Evolutionary conservation across 2,888 invertebrate genomes (phyloP), one percentile per base, ranked within the genome.

Genomic region (Drosophila vallismaia): DNA sequence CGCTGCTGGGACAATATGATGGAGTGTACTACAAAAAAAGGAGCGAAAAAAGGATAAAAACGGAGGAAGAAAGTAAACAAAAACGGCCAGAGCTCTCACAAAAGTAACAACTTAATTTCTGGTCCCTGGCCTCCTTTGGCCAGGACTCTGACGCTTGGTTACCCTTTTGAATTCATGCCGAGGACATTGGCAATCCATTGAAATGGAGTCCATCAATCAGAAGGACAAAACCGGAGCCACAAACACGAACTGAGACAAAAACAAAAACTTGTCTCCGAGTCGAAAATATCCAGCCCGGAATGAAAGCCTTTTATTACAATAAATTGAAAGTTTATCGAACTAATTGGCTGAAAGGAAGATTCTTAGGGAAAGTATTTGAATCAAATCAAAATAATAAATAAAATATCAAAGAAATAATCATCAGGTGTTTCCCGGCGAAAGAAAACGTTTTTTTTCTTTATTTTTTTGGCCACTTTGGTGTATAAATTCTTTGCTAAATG

Each of bases 21-120:
- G 71, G 52, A 70, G 60, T 52, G 59, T 48, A 53, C 42, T 26
- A 49, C 33, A 51, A 45, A 40, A 50, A 52, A 40, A 50, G 29
- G 8, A 24, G 4, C 4, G 9, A 4, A 8, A 42, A 19, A 19
- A 7, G 9, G 9, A 19, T 14, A 19, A 19, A 14, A 44, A 24
- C 5, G 44, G 19, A 10, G 26, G 19, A 19, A 19, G 57, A 33
- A 36, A 14, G 48, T 24, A 63, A 36, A 7, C 29, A 36, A 12
- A 19, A 38, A 46, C n/a, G 33, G 28, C 48, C 46, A 31, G 40
- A 14, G 24, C 56, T 29, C 44, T 44, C 56, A 67, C 53, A 67
- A 53, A 74, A 71, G 72, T 72, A 72, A 74, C 74, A 72, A 74
- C 74, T 72, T 72, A 74, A 74, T 74, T 72, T 72, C 51, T 49